Base-by-base conservation (phyloP, 2,113 vertebrate species). In the Hemichromis elongatus region DNA sequence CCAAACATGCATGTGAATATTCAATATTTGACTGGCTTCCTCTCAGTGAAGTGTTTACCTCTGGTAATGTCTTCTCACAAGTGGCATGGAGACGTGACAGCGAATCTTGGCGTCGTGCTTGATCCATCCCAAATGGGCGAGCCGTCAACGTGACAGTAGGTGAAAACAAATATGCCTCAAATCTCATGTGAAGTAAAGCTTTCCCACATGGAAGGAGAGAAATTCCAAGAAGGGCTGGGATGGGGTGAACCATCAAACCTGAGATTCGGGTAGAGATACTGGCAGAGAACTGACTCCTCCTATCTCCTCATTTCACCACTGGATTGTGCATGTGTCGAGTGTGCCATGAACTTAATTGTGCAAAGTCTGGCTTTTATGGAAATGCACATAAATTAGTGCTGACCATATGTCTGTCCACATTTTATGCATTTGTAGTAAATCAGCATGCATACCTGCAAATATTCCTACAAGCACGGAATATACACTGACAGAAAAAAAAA, bases 21-120 rank as follows among this genome's bases (percentile, higher is more conserved):
- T 80, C 35, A 79, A 59, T 75, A 82, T 90, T 85, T 40, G 83
- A 89, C 78, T 56, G 81, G 66, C 81, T 70, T 81, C 50, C 86
- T 21, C 47, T 70, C 79, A n/a, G 57, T 56, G 42, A 13, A 87
- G 79, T 80, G 83, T 88, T 93, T 84, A 89, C 80, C 37, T 50
- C 84, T 90, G 79, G 70, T 80, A 86, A 79, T 19, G 66, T 84
- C 21, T 63, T 61, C 84, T 90, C 89, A 83, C 73, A 66, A 90
- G 92, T 79, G 79, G 88, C 86, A 78, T 37, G 55, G 82, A 92
- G 90, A 93, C 61, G 47, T 79, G 91, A 94, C 85, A 79, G 91
- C 12, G 24, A 80, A 80, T 79, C 70, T 45, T 90, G 86, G 90
- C 88, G 9, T 52, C 2, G 3, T 1, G 19, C 78, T 56, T n/a